Evolutionary conservation across 2,113 vertebrate species (phyloP).

Genomic region (Microcebus murinus): DNA sequence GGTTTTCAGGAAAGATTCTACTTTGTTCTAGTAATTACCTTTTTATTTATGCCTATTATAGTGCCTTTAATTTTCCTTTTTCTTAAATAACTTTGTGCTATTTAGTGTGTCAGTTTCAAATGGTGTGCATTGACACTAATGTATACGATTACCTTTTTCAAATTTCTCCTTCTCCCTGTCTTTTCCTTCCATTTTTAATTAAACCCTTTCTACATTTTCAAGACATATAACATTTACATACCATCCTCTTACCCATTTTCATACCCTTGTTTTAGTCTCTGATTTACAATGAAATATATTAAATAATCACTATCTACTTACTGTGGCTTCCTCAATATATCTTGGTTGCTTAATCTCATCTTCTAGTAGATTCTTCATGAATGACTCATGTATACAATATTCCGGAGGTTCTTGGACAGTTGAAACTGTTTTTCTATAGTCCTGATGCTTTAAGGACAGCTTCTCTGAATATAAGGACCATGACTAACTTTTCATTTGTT

Average conservation of each 20-base stretch:
- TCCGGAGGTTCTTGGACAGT: neutral
- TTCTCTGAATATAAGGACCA: neutral
- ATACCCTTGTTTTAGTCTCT: neutral
- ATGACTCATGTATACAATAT: neutral
- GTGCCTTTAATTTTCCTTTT: neutral
- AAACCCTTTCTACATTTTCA: neutral
- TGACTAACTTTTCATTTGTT: neutral
- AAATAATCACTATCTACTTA: neutral
- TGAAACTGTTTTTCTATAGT: neutral
- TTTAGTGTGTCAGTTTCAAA: neutral
- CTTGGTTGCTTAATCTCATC: neutral
- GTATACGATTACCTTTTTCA: neutral
- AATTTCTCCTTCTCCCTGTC: neutral
- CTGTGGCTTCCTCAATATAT: neutral
- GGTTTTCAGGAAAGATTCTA: neutral
- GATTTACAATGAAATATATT: neutral
- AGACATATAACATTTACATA: neutral
- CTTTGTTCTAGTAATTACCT: neutral
- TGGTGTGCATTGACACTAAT: neutral
- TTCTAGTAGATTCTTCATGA: neutral
- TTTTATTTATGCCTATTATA: neutral
- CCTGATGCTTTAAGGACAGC: neutral
- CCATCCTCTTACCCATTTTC: neutral
- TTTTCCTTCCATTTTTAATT: neutral
- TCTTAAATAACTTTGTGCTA: neutral